Conservation (phyloP, 2,797 vertebrate genomes). For the Gallinago solitaria region DNA sequence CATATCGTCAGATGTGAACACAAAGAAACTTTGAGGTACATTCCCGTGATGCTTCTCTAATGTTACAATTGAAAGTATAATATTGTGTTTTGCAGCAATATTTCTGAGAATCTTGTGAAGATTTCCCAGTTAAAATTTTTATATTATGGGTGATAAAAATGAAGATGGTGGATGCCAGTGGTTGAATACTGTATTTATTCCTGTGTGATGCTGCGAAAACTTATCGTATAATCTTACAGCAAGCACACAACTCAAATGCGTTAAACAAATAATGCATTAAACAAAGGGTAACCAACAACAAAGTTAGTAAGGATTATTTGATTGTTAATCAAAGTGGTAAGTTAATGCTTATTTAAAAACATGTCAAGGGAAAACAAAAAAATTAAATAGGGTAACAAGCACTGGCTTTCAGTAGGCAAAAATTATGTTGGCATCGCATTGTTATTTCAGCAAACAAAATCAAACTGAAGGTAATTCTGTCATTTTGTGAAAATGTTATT, state of each 20-base stretch:
- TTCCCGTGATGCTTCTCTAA: neutral
- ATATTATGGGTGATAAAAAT: neutral
- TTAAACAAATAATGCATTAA: neutral
- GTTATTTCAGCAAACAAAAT: neutral
- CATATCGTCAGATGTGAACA: neutral
- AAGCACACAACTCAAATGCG: neutral
- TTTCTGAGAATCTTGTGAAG: neutral
- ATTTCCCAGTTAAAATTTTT: neutral
- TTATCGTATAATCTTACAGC: neutral
- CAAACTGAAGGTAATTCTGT: neutral
- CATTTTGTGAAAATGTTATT: neutral
- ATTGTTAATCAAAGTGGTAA: neutral
- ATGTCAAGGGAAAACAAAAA: neutral
- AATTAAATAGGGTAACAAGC: neutral
- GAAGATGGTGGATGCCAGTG: neutral
- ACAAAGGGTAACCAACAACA: neutral
- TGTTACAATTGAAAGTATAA: neutral
- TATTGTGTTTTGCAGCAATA: neutral
- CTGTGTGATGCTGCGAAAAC: neutral
- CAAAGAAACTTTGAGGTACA: neutral
- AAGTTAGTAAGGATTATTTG: neutral
- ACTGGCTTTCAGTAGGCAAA: neutral
- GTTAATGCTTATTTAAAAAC: neutral
- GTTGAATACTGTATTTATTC: neutral
- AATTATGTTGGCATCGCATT: neutral